Conservation (phyloP, 1,140 invertebrate species). For the Trachelipus rathkii region DNA sequence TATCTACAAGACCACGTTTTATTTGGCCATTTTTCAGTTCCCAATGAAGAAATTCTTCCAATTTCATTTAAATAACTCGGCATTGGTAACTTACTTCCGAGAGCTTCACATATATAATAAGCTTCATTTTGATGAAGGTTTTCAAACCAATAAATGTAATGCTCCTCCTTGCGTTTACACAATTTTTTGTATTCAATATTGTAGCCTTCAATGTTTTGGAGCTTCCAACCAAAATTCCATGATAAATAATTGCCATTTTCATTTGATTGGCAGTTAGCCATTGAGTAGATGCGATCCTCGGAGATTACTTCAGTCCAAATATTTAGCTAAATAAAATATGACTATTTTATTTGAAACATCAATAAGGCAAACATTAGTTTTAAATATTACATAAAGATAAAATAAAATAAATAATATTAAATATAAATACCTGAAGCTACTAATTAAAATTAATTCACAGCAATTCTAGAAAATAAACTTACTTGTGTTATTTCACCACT, state of each 20-base stretch:
- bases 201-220: neutral
- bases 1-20: conserved; percentile 7
- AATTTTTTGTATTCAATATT: neutral
- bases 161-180: neutral
- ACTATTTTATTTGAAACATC: too few species aligned
- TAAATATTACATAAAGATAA: too few species aligned
- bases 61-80: neutral
- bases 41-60: too few species aligned
- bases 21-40: neutral
- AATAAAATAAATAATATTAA: too few species aligned
- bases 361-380: too few species aligned
- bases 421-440: too few species aligned
- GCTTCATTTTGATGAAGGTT: neutral
- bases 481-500: conserved; percentile 11
- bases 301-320: too few species aligned
- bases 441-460: too few species aligned
- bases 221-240: conserved; percentile 18
- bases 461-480: too few species aligned
- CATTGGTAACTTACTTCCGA: conserved; percentile 14
- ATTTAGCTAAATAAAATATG: too few species aligned
- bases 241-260: conserved; percentile 20
- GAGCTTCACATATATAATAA: conserved; percentile 22
- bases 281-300: too few species aligned
- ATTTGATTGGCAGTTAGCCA: too few species aligned
- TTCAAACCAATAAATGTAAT: neutral